Evolutionary conservation across 2,888 invertebrate species (phyloP).

Genomic region (Stratiomys singularior): DNA sequence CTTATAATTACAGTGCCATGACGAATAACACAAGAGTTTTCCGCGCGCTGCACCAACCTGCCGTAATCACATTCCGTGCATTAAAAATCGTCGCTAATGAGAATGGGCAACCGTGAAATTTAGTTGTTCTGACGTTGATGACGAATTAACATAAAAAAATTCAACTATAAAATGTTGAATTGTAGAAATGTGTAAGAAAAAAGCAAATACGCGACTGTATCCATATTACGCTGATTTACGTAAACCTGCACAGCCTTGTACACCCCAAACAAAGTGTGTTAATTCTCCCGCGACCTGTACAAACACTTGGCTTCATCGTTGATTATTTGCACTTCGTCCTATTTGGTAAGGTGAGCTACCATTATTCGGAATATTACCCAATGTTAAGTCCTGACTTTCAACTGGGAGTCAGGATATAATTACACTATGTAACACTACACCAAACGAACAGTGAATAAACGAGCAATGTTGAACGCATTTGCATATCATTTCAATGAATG

Average conservation of each 20-base stretch:
- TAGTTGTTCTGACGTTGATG: neutral
- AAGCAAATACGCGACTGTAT: too few relatives aligned
- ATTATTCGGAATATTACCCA: neutral
- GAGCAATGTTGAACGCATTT: conserved; percentile 12
- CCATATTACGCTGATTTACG: too few relatives aligned
- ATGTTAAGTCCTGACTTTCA: neutral
- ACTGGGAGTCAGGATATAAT: conserved; percentile 7
- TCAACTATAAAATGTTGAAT: neutral
- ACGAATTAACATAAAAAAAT: neutral
- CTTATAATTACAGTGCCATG: neutral
- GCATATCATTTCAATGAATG: conserved; percentile 20
- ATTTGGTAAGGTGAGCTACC: neutral
- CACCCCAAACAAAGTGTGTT: neutral
- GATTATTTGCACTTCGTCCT: neutral
- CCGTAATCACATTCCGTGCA: neutral
- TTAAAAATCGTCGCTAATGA: neutral
- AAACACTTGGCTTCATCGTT: neutral
- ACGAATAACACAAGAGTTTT: too few relatives aligned
- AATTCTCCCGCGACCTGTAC: neutral
- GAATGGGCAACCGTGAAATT: neutral
- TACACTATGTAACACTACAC: conserved; percentile 20
- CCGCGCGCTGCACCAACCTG: too few relatives aligned
- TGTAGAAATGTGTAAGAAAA: neutral
- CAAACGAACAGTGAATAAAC: neutral
- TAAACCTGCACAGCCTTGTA: too few relatives aligned